phyloP scores from a whole-genome alignment of 2,113 vertebrate species.

The Rhinichthys klamathensis region DNA sequence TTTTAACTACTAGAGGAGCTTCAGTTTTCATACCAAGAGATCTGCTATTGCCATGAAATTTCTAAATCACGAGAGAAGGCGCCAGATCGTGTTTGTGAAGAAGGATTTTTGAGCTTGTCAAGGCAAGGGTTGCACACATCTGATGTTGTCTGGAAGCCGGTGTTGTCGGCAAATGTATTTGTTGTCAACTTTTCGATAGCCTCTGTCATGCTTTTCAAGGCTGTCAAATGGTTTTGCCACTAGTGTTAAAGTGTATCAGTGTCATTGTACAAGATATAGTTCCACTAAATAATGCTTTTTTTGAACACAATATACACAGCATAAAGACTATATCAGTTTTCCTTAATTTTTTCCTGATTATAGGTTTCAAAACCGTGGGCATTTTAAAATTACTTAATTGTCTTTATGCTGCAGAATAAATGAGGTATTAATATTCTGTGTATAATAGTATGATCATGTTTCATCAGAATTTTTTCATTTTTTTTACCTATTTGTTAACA shows the following conservation, averaged over 20 bases:
- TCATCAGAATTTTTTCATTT: neutral
- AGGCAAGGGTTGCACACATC: slow-evolving; percentile 9
- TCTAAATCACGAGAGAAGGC: slow-evolving; percentile 19
- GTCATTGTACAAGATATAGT: neutral
- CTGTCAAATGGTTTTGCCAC: neutral
- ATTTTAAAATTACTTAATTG: neutral
- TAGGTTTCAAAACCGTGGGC: neutral
- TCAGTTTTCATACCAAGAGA: slow-evolving; percentile 10
- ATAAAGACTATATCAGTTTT: neutral
- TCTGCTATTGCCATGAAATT: slow-evolving; percentile 11
- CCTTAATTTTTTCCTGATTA: neutral
- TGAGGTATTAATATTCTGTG: neutral
- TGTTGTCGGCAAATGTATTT: slow-evolving; percentile 5
- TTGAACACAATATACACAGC: neutral
- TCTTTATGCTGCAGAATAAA: slow-evolving; percentile 7
- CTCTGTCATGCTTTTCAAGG: neutral
- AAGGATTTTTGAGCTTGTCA: neutral
- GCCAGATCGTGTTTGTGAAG: neutral
- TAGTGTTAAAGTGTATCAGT: neutral
- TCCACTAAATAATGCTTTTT: neutral
- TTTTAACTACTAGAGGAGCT: neutral
- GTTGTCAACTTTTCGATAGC: neutral
- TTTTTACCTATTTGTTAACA: neutral
- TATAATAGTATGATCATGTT: neutral
- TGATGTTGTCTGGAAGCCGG: neutral